A percentile compares a stretch with the other conserved stretches of the same genome.
phyloP scores from a whole-genome alignment of 2,797 vertebrate species.

The Zalophus californianus region DNA sequence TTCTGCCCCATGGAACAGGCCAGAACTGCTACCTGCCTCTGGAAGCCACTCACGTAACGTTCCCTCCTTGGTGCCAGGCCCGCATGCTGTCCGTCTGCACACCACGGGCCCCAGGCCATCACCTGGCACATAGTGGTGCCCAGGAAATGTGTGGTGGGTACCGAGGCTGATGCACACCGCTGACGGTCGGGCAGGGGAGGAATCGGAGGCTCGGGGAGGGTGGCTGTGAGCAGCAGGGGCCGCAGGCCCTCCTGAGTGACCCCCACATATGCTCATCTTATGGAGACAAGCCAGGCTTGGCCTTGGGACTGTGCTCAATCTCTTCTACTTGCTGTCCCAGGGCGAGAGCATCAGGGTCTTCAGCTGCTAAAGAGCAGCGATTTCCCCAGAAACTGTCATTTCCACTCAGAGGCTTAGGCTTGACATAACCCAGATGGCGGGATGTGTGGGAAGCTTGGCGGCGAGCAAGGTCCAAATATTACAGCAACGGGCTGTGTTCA shows the following conservation, averaged over 20 bases:
- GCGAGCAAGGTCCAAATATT: rapidly evolving
- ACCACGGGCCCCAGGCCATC: background rate
- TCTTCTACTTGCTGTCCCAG: background rate
- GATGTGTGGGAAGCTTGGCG: background rate
- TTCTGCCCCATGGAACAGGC: background rate
- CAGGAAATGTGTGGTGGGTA: rapidly evolving
- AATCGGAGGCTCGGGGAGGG: background rate
- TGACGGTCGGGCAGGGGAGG: too few relatives aligned
- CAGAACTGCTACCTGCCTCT: background rate
- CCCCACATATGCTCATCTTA: background rate
- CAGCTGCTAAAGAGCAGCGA: background rate
- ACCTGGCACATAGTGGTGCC: background rate
- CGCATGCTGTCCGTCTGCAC: rapidly evolving
- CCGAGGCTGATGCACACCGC: rapidly evolving
- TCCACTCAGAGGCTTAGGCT: background rate
- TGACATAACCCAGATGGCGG: background rate
- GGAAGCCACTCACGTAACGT: rapidly evolving
- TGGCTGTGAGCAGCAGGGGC: background rate
- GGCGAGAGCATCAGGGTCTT: background rate
- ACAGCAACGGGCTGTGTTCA: background rate
- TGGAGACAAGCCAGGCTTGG: background rate
- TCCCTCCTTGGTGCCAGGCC: background rate
- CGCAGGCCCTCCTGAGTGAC: background rate
- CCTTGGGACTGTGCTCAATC: background rate
- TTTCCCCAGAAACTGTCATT: background rate